Evolutionary conservation across 2,888 invertebrate genomes (phyloP), one percentile per base, ranked within the genome.

Genomic region (Pherbina coryleti): DNA sequence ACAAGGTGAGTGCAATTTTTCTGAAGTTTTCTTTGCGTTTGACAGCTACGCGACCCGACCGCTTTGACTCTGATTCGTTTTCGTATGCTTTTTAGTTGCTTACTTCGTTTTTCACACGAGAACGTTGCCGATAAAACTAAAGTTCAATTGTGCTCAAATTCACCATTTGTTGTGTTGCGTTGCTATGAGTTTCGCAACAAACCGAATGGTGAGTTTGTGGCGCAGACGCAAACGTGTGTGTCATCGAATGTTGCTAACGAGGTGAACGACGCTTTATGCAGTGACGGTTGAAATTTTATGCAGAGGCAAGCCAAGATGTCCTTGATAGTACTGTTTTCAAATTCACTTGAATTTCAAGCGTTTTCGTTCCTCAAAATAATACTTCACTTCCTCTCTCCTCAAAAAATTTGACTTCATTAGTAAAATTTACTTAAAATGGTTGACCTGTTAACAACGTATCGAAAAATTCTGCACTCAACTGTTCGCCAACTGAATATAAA

Each of bases 1-100:
- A 44, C 31, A 25, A 75, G 75, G 75, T 75, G 55, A 75, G 75
- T 75, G 67, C 53, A 67, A 75, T 55, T 66, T 14, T 64, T 55
- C 3, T 66, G 37, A 31, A 66, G 67, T 75, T 67, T 53, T 75
- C 37, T 14, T 25, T 14, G 31, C 55, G 25, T 67, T 75, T 75
- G 75, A 75, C 75, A 75, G 66, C 75, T 55, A 69, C 28, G 25
- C 37, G 14, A 72, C 25, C 60, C 37, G 14, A 72, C 25, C 60
- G 57, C 31, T 22, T 55, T 9, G 22, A 55, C 71, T 31, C 53
- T 19, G 28, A 17, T 34, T 55, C 73, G 60, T 70, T 11, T 25
- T 17, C 22, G 5, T 73, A n/a, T 44, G 72, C 22, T 64, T 3
- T 44, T 28, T n/a, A 44, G 31, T 37, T 9, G 31, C 60, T 57